Percentiles rank a stretch among this genome's conserved stretches.
Evolutionary conservation across 2,113 vertebrate genomes (phyloP).

Genomic region (Halcyon malimbica): DNA sequence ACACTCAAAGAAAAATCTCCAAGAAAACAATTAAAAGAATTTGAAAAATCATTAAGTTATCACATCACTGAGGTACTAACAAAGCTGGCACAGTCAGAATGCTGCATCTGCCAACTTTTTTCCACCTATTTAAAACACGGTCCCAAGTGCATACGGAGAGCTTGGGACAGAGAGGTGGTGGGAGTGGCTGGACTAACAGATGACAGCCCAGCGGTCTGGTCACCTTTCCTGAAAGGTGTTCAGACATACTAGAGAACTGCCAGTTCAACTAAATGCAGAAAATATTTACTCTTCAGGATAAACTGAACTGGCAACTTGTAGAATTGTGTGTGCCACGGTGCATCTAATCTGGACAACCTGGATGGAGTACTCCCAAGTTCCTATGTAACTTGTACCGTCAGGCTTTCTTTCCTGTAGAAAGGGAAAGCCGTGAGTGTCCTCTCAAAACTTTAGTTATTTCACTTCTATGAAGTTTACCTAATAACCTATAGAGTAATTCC

Average conservation of each 20-base stretch:
- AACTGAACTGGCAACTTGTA: background rate
- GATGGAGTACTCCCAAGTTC: background rate
- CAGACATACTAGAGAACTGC: background rate
- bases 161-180: background rate
- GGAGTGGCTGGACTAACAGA: background rate
- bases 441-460: background rate
- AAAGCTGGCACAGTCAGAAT: background rate
- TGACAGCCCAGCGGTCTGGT: background rate
- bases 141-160: background rate
- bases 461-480: background rate
- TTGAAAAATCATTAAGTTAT: background rate
- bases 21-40: background rate
- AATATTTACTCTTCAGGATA: background rate
- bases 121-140: background rate
- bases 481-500: background rate
- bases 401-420: background rate
- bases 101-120: background rate
- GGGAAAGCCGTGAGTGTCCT: background rate
- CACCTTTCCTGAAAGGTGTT: background rate
- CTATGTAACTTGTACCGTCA: background rate
- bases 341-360: background rate
- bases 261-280: background rate
- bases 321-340: fast-evolving
- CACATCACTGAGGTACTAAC: background rate
- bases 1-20: background rate